A percentile compares a stretch with the other conserved stretches of the same genome.
phyloP scores from a whole-genome alignment of 2,888 invertebrate genomes.

The Brachypalpus laphriformis region DNA sequence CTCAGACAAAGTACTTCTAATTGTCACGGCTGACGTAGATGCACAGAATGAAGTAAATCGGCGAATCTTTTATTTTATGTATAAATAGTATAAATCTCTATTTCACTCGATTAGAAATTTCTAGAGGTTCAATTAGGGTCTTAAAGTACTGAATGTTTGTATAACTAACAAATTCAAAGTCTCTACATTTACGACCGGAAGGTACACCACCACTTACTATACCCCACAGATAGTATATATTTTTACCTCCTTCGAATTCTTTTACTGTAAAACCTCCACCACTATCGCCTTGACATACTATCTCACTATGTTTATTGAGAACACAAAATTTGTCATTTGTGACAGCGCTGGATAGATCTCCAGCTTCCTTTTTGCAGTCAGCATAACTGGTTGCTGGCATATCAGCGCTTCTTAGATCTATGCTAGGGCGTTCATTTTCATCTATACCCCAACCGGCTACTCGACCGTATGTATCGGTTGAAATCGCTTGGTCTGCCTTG shows the following conservation, averaged over 20 bases:
- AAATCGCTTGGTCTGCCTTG: constrained; percentile 46
- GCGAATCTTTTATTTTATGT: no score
- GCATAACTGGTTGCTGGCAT: constrained; percentile 69
- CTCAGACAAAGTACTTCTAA: no score
- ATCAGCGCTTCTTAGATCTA: constrained; percentile 65
- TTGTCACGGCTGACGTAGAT: no score
- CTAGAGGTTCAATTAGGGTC: not conserved
- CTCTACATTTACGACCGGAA: constrained; percentile 13
- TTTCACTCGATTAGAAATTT: constrained; percentile 17
- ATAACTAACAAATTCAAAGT: constrained; percentile 49
- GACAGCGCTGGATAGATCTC: constrained; percentile 69
- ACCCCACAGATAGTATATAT: constrained; percentile 76
- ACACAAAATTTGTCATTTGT: constrained; percentile 80
- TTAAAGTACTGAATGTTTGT: constrained; percentile 74
- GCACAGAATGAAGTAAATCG: no score
- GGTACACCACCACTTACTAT: constrained; percentile 76
- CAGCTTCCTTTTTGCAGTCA: constrained; percentile 68
- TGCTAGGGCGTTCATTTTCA: constrained; percentile 48
- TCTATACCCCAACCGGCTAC: constrained; percentile 76
- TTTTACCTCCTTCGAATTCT: constrained; percentile 10
- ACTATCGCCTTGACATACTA: constrained; percentile 77
- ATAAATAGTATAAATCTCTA: no score
- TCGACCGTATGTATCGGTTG: constrained; percentile 44
- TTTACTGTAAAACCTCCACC: constrained; percentile 77
- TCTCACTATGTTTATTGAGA: constrained; percentile 68